These are phyloP conservation scores for Theodoxus fluviatilis DNA, from an alignment of 2,888 invertebrate species.

Conservation along the genomic window DNA sequence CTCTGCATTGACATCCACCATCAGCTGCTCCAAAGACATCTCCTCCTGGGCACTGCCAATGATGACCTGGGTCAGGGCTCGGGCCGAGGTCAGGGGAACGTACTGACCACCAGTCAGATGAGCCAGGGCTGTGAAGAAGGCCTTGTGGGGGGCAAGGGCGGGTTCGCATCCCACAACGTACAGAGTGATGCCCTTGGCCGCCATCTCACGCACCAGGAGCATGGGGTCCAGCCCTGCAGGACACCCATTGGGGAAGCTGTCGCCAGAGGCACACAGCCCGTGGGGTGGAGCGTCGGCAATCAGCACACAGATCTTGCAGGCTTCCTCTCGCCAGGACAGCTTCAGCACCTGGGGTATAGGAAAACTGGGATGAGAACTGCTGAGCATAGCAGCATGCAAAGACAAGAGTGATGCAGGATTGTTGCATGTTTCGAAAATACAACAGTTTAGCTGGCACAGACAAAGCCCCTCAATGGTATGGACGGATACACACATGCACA, in stretches of 20 bases:
- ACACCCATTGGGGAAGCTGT: conserved; percentile 55
- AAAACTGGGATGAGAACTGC: too few species aligned
- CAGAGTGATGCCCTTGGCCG: conserved; percentile 54
- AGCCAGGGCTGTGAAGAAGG: conserved; percentile 56
- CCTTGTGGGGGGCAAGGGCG: conserved; percentile 46
- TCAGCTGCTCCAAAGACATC: conserved; percentile 54
- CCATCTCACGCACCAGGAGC: conserved; percentile 43
- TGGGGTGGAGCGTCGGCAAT: conserved; percentile 61
- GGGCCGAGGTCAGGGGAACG: conserved; percentile 52
- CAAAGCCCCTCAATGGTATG: too few species aligned
- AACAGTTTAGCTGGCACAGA: too few species aligned
- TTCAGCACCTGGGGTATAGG: conserved; percentile 48
- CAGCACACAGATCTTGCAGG: conserved; percentile 58
- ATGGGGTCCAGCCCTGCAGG: conserved; percentile 58
- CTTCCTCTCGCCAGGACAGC: conserved; percentile 52
- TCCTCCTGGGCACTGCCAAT: conserved; percentile 59
- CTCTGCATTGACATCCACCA: conserved; percentile 36
- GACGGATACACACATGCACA: too few species aligned
- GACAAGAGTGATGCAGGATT: too few species aligned
- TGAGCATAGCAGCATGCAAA: too few species aligned
- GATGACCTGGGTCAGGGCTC: conserved; percentile 51
- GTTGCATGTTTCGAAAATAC: too few species aligned
- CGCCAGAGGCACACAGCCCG: conserved; percentile 43
- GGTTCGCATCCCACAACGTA: conserved; percentile 60
- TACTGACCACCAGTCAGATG: conserved; percentile 60